These are phyloP conservation scores for Morpho deidamia DNA, from an alignment of 2,888 invertebrate species.

Conservation along the genomic window DNA sequence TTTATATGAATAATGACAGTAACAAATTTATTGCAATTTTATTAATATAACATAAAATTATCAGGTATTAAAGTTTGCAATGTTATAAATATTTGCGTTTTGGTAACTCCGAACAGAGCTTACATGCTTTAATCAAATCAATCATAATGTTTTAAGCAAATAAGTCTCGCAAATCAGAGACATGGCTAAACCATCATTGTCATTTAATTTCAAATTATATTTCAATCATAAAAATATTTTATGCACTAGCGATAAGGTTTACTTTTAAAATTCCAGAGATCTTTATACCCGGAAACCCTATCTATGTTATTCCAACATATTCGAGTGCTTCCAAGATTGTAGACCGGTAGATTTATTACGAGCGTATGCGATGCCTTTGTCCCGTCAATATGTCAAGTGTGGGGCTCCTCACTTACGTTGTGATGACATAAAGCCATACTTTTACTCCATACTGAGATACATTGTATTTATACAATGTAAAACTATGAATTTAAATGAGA, in stretches of 20 bases:
- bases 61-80: too few species aligned
- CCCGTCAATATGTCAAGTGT: slow-evolving; percentile 70
- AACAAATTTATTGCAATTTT: too few species aligned
- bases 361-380: slow-evolving; percentile 62
- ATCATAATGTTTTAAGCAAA: slow-evolving; percentile 24
- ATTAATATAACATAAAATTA: too few species aligned
- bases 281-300: slow-evolving; percentile 32
- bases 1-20: too few species aligned
- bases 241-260: background rate
- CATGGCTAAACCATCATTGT: slow-evolving; percentile 24
- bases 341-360: slow-evolving; percentile 61
- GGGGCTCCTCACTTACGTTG: slow-evolving; percentile 43
- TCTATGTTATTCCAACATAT: slow-evolving; percentile 45
- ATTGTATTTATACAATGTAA: too few species aligned
- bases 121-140: slow-evolving; percentile 13
- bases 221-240: background rate
- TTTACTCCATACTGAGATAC: slow-evolving; percentile 29
- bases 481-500: too few species aligned
- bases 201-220: slow-evolving; percentile 19
- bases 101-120: background rate
- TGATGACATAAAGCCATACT: slow-evolving; percentile 54
- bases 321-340: slow-evolving; percentile 18
- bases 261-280: background rate
- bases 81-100: too few species aligned
- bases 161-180: slow-evolving; percentile 26